Evolutionary conservation across 2,113 vertebrate genomes (phyloP).

Genomic region (Haliaeetus leucogaster): DNA sequence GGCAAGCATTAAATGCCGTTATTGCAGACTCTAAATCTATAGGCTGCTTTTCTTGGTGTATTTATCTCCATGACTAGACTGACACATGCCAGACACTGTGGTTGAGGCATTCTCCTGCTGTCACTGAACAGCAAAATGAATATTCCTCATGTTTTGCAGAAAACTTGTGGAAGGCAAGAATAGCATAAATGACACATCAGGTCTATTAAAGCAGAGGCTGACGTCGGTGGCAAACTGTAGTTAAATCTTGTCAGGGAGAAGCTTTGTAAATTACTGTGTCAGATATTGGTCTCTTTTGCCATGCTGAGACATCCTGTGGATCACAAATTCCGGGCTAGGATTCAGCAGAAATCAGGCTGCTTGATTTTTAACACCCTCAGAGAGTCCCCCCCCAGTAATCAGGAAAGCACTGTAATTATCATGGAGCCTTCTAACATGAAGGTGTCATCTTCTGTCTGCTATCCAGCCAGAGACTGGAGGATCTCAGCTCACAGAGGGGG

Average conservation of each 20-base stretch:
- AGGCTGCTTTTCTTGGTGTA: background rate
- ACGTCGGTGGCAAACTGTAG: accelerated
- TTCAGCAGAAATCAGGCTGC: background rate
- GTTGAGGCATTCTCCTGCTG: background rate
- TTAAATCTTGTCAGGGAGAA: background rate
- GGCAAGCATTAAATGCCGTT: background rate
- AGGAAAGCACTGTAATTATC: accelerated
- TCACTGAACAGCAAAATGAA: background rate
- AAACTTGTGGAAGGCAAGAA: background rate
- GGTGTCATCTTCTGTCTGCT: background rate
- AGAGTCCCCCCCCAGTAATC: background rate
- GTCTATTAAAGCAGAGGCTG: background rate
- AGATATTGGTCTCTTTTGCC: background rate
- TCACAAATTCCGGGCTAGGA: background rate
- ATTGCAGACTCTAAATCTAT: background rate
- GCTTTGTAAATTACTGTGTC: background rate
- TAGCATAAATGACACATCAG: background rate
- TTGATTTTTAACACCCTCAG: background rate
- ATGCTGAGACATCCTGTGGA: background rate
- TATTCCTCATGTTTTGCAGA: background rate
- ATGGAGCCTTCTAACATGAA: background rate
- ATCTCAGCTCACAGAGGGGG: background rate
- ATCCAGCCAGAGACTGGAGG: background rate
- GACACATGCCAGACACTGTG: background rate
- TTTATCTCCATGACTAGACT: background rate